Evolutionary conservation across 2,113 vertebrate species (phyloP), one percentile per base, ranked within the genome.

Genomic region (Pycnonotus jocosus): DNA sequence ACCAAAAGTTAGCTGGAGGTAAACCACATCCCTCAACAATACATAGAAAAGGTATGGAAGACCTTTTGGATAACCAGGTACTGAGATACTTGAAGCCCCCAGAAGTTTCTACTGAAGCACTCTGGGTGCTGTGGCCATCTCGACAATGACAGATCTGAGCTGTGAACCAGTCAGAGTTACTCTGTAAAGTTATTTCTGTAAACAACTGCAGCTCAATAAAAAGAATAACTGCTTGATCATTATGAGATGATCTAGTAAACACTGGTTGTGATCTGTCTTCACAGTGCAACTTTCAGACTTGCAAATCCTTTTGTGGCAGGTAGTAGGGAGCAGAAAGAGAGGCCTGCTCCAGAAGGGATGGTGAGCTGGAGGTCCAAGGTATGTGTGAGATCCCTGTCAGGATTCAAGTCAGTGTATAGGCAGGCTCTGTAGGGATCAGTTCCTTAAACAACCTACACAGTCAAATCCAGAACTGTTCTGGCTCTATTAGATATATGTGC

Each of bases 351-450:
- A 37, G 11, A 82, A n/a, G 54, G 3, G 15, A 17, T 28, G 21
- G 28, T 45, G 38, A 66, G 10, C 10, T 50, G 31, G 31, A 12
- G 27, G 11, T 62, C 44, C 31, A 35, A 50, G 10, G 16, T 23
- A 21, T 3, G 3, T 10, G 6, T 50, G 30, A 47, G 12, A 51
- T 47, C 19, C 7, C 14, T 23, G 13, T 20, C 33, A 61, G 30
- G 25, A 69, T 45, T 7, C 45, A 73, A n/a, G 23, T 19, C 35
- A 64, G 12, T 4, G 8, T 10, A 30, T 7, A 33, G 45, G 2
- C 12, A 58, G 18, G 6, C 16, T 60, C 22, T 28, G 2, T 2
- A 56, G 37, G 15, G 23, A 62, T 21, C 0, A 0, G 5, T 48
- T 85, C 30, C 21, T 38, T 70, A 22, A 5, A 24, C 6, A 57